Evolutionary conservation across 2,888 invertebrate genomes (phyloP), one percentile per base, ranked within the genome.

Genomic region (Saturnia japonica): DNA sequence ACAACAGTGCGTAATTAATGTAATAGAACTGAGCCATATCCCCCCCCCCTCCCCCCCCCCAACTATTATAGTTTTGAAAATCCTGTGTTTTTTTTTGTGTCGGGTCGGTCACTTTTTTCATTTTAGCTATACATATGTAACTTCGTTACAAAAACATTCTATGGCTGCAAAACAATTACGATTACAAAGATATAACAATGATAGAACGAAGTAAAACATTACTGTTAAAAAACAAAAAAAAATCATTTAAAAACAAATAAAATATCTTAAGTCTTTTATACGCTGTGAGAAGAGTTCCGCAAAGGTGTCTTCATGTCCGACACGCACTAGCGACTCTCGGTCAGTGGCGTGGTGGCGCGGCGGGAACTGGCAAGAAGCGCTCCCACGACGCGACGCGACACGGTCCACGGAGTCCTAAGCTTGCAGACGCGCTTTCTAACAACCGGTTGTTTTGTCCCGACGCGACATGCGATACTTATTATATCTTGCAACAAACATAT

Each of bases 351-450:
- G 85, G 78, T 82, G 82, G 79, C 82, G 86, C 80, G 84, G 84
- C 86, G 82, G 84, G 84, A 85, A 82, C 78, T n/a, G 72, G 22
- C 54, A 11, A 3, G 6, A 19, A 22, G 82, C 57, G 68, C 54
- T 40, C 66, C 43, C 62, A 34, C 62, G 69, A 16, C 69, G 69
- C 84, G 80, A 74, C 76, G 76, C 83, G 84, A 77, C 84, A 87
- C 90, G 90, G 84, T 88, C 85, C 73, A 79, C 82, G 1, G 85
- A 82, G 80, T 40, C 16, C 19, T 9, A 64, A 19, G 64, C 64
- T 40, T 19, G 64, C 64, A 82, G 88, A 85, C 84, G 90, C 91
- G 93, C 93, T 93, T 93, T 93, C 93, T 93, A 93, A 85, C 83
- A 81, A 80, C 79, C 78, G 79, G 79, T 74, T 78, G 64, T 64